Conservation (phyloP, 2,113 vertebrate genomes). For the Chrysochloris asiatica region DNA sequence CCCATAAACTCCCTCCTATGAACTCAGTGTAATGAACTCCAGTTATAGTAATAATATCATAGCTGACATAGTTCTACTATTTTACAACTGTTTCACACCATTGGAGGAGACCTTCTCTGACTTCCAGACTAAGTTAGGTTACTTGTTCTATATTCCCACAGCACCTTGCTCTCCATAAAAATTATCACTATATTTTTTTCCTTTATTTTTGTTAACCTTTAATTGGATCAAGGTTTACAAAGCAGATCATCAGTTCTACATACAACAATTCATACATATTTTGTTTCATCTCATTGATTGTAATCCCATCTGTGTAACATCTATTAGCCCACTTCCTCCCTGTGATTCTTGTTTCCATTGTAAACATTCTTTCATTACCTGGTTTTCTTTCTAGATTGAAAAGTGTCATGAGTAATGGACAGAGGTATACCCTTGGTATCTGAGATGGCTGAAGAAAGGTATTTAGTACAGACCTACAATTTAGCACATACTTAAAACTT, state of each 20-base stretch:
- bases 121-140: background rate
- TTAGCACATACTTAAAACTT: too few species aligned
- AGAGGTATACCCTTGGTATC: background rate
- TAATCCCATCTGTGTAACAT: too few species aligned
- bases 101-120: background rate
- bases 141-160: background rate
- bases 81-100: background rate
- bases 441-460: background rate
- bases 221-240: too few species aligned
- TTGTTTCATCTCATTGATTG: too few species aligned
- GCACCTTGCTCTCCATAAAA: background rate
- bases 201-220: too few species aligned
- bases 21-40: too few species aligned
- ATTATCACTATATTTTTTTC: background rate
- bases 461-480: background rate
- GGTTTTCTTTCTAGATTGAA: constrained; percentile 37
- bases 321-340: too few species aligned
- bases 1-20: too few species aligned
- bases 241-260: too few species aligned
- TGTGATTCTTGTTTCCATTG: too few species aligned
- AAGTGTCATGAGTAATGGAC: constrained; percentile 32
- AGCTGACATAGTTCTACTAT: background rate
- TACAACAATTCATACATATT: too few species aligned
- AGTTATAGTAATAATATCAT: background rate
- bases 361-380: constrained; percentile 12